A percentile compares a stretch with the other conserved stretches of the same genome.
Evolutionary conservation across 2,113 vertebrate species (phyloP).

Genomic region (Phycodurus eques): DNA sequence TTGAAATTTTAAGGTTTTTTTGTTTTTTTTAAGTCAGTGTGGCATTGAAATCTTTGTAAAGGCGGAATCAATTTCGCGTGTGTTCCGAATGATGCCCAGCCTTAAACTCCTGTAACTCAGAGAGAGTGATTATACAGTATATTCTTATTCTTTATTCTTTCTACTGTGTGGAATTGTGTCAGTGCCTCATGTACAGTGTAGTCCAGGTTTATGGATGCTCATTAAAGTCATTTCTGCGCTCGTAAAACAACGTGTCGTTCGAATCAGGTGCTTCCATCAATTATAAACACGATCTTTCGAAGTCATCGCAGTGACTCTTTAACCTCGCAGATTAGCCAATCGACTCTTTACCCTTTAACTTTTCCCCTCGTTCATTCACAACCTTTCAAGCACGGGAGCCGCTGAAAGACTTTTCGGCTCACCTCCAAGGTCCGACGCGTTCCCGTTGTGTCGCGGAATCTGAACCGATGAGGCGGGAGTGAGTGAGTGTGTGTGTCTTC

Average conservation of each 20-base stretch:
- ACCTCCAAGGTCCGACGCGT: background rate
- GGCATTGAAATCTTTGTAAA: background rate
- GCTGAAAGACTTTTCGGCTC: background rate
- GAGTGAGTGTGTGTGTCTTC: background rate
- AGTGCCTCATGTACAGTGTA: slow-evolving; percentile 3
- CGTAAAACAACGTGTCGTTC: slow-evolving; percentile 43
- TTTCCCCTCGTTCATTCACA: slow-evolving; percentile 18
- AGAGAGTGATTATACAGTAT: slow-evolving; percentile 1
- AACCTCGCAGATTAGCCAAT: slow-evolving; percentile 27
- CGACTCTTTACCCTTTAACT: slow-evolving; percentile 30
- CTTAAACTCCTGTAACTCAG: background rate
- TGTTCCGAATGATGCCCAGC: background rate
- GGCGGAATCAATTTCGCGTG: background rate
- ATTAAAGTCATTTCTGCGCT: slow-evolving; percentile 31
- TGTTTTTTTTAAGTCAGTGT: too few relatives aligned
- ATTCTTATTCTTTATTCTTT: slow-evolving; percentile 11
- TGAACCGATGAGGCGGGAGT: background rate
- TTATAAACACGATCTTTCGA: slow-evolving; percentile 56
- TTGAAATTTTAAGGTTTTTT: too few relatives aligned
- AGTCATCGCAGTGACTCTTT: slow-evolving; percentile 33
- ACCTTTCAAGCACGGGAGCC: slow-evolving; percentile 52
- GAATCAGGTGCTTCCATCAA: slow-evolving; percentile 63
- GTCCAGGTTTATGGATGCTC: slow-evolving; percentile 21
- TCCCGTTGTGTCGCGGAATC: slow-evolving; percentile 3
- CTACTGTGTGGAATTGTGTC: slow-evolving; percentile 3